phyloP scores from a whole-genome alignment of 2,888 invertebrate species.

The Baronia brevicornis region DNA sequence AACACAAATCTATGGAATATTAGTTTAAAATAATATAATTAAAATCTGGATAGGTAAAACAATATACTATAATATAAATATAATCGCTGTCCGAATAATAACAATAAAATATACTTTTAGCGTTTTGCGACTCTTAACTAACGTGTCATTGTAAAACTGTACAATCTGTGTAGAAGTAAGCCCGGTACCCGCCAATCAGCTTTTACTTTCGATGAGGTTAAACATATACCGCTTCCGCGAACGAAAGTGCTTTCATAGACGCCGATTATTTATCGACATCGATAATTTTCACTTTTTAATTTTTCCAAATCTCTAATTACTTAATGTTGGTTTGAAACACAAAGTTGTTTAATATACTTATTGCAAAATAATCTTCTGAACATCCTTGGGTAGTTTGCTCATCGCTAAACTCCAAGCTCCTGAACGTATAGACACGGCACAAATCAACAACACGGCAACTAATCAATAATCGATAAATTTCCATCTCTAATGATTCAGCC shows the following conservation, averaged over 20 bases:
- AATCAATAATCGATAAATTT: too few relatives aligned
- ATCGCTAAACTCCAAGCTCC: too few relatives aligned
- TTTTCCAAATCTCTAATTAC: background rate
- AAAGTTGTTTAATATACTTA: background rate
- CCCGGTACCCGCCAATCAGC: slow-evolving; percentile 52
- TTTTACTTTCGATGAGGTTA: slow-evolving; percentile 63
- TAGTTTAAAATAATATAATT: too few relatives aligned
- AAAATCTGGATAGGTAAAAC: too few relatives aligned
- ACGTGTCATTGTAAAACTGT: slow-evolving; percentile 24
- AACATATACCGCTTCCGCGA: slow-evolving; percentile 54
- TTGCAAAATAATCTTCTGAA: background rate
- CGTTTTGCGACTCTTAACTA: slow-evolving; percentile 19
- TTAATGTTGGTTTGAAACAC: too few relatives aligned
- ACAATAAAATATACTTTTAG: too few relatives aligned
- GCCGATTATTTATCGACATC: slow-evolving; percentile 29
- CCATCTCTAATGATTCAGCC: too few relatives aligned
- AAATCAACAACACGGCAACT: too few relatives aligned
- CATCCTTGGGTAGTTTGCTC: background rate
- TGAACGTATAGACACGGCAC: too few relatives aligned
- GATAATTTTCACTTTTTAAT: slow-evolving; percentile 19
- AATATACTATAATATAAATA: too few relatives aligned
- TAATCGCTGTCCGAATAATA: too few relatives aligned
- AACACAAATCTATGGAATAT: too few relatives aligned
- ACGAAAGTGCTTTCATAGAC: slow-evolving; percentile 49
- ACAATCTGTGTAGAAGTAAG: slow-evolving; percentile 29